phyloP scores from a whole-genome alignment of 2,797 vertebrate genomes.

The Silurus aristotelis region DNA sequence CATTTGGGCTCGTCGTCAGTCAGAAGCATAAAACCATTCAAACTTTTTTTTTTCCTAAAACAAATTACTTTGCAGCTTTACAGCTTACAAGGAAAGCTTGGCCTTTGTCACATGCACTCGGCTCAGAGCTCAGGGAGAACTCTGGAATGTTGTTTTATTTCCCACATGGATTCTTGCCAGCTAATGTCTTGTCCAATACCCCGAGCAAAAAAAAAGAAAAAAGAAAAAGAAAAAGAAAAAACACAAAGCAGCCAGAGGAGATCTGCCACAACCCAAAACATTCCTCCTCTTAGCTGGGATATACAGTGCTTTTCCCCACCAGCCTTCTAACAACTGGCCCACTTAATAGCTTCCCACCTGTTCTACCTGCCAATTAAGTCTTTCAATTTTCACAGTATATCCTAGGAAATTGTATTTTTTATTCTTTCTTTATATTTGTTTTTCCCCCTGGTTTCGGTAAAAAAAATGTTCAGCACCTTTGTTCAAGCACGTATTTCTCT shows the following conservation, averaged over 20 bases:
- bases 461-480: neutral
- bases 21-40: neutral
- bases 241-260: conserved; percentile 1
- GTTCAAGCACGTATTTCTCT: neutral
- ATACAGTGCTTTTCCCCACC: conserved; percentile 2
- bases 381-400: neutral
- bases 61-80: neutral
- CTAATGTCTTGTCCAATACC: conserved; percentile 21
- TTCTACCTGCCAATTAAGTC: neutral
- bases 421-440: neutral
- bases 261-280: neutral
- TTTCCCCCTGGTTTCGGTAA: neutral
- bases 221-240: neutral
- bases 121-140: conserved; percentile 18
- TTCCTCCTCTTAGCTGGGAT: neutral
- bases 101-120: neutral
- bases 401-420: neutral
- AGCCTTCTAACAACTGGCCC: conserved; percentile 5
- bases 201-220: neutral
- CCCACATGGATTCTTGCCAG: conserved; percentile 28
- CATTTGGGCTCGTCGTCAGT: neutral
- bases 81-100: neutral
- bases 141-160: conserved; percentile 16
- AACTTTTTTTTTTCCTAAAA: neutral
- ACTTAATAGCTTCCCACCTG: neutral